Base-by-base conservation (phyloP, 2,888 invertebrate genomes). In the Itoplectis maculator region DNA sequence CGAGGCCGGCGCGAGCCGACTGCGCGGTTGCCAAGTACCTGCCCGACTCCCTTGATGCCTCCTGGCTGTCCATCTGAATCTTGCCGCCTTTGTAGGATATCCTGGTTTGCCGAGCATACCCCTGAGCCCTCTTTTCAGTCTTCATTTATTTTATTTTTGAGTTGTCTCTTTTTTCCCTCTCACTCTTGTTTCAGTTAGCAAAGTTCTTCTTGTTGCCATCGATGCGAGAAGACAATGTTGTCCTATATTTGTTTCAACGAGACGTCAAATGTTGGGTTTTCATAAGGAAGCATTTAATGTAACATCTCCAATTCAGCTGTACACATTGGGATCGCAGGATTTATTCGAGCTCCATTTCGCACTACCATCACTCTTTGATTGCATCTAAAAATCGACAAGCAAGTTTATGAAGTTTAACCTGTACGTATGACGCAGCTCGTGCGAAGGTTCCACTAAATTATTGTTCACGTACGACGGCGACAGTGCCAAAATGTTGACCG, bases 401-500 rank as follows among this genome's bases (percentile, higher is more conserved):
- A 29, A 87, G 81, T 82, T 79, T 85, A 87, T 86, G 85, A 8
- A 3, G 85, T 20, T 35, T 20, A 18, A 37, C 18, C 35, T 23
- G 15, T 54, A 40, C 81, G 81, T 84, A 84, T 81, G 81, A 79
- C 84, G 84, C 74, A 66, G 73, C 68, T 87, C 73, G 85, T 80
- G 81, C 42, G 7, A 35, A 69, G 40, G 42, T 54, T 42, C 65
- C 86, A 84, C 86, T 90, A 89, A 90, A 90, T 90, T 90, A 90
- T 90, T 85, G 87, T 88, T 87, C 88, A 86, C 85, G 88, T 84
- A 85, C 80, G 85, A 45, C 61, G 63, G 61, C 9, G 56, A 45
- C 86, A 87, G 87, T 90, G 91, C 90, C 90, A 91, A 91, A 91
- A 90, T 90, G 89, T 91, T 91, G 89, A 91, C 88, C 87, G 87